A percentile compares a stretch with the other conserved stretches of the same genome.
These are phyloP conservation scores for Pterocles orientalis DNA, from an alignment of 2,113 vertebrate species.

Conservation along the genomic window DNA sequence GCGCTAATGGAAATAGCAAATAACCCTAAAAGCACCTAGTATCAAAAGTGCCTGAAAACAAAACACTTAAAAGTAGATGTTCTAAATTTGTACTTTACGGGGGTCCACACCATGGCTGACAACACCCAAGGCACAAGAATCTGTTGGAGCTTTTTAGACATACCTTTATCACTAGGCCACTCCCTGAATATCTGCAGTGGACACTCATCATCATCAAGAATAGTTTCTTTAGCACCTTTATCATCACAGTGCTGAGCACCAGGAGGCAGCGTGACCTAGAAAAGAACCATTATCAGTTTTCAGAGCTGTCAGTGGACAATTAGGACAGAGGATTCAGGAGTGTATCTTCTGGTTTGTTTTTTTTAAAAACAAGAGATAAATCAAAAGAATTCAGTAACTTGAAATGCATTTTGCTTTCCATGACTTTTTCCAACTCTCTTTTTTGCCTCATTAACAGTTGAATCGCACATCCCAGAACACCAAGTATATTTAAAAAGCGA, in stretches of 20 bases:
- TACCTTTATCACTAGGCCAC: conserved; percentile 96
- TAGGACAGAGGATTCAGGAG: background rate
- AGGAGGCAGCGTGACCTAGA: conserved; percentile 81
- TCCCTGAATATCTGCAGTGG: conserved; percentile 97
- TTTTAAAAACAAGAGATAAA: background rate
- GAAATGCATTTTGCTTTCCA: background rate
- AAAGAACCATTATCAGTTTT: background rate
- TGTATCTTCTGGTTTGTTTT: background rate
- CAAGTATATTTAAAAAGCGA: background rate
- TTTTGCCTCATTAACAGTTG: background rate
- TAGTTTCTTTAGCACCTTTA: conserved; percentile 86
- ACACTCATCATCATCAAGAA: conserved; percentile 93
- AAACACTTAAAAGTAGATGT: background rate
- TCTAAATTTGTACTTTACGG: background rate
- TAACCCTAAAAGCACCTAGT: background rate
- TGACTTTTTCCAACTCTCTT: background rate
- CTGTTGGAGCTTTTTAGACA: background rate
- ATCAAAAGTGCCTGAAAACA: background rate
- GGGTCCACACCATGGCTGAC: background rate
- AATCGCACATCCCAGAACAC: background rate
- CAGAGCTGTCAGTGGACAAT: background rate
- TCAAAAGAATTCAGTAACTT: background rate
- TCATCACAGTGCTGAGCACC: conserved; percentile 91
- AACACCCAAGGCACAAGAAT: background rate
- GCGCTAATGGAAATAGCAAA: background rate